Percentiles rank a stretch among this genome's conserved stretches.
Conservation (phyloP, 2,113 vertebrate genomes). For the Ancistrus triradiatus region DNA sequence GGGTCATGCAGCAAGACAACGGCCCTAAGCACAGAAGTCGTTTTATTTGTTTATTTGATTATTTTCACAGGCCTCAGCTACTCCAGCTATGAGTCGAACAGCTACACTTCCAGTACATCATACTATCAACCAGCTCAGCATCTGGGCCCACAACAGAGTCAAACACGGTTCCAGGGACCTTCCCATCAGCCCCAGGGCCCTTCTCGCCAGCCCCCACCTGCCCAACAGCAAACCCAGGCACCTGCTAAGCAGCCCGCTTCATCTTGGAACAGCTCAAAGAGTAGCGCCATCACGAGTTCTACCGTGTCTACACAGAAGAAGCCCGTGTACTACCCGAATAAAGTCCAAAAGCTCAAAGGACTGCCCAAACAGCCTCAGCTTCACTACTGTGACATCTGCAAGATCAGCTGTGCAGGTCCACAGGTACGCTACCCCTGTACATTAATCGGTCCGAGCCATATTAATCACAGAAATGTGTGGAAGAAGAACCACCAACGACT, state of each 20-base stretch:
- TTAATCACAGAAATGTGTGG: too few species aligned
- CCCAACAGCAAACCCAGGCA: constrained; percentile 48
- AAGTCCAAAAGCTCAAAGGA: constrained; percentile 65
- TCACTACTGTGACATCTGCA: constrained; percentile 83
- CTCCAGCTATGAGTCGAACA: constrained; percentile 58
- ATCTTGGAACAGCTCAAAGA: constrained; percentile 63
- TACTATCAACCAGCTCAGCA: constrained; percentile 65
- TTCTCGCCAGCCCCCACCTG: constrained; percentile 45
- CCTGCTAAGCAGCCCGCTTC: constrained; percentile 62
- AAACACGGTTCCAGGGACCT: constrained; percentile 37
- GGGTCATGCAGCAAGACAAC: too few species aligned
- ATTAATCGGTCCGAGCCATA: too few species aligned
- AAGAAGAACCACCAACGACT: too few species aligned
- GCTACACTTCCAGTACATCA: constrained; percentile 60
- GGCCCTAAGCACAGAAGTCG: too few species aligned
- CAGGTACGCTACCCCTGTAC: too few species aligned
- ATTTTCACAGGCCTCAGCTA: constrained; percentile 65
- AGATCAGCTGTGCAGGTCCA: constrained; percentile 80
- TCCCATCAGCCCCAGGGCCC: constrained; percentile 47
- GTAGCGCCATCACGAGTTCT: constrained; percentile 54
- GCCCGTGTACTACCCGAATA: constrained; percentile 62
- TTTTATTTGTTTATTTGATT: background rate
- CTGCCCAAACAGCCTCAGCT: constrained; percentile 70
- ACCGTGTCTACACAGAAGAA: constrained; percentile 63
- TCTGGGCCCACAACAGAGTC: constrained; percentile 36